Percentiles rank a stretch among this genome's conserved stretches.
These are phyloP conservation scores for Lates japonicus DNA, from an alignment of 2,797 vertebrate species.

Conservation along the genomic window DNA sequence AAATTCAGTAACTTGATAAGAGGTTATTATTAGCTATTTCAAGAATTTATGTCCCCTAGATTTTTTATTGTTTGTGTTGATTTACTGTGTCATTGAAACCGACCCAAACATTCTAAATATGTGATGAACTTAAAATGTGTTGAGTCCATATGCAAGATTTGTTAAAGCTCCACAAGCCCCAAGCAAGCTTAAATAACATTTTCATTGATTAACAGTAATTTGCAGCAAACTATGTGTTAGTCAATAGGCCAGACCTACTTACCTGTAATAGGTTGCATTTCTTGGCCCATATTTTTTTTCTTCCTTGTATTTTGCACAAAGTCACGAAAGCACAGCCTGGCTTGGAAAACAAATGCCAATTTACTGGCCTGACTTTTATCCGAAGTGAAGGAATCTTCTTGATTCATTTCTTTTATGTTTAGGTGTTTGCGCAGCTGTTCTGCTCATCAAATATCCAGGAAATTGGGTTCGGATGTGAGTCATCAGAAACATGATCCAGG, in stretches of 20 bases:
- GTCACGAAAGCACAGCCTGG: too few species aligned
- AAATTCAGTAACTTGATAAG: conserved; percentile 19
- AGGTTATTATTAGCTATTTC: not conserved
- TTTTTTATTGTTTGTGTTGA: not conserved
- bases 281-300: conserved; percentile 25
- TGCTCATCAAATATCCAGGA: conserved; percentile 57
- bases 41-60: not conserved
- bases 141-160: not conserved
- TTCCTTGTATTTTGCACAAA: conserved; percentile 18
- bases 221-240: too few species aligned
- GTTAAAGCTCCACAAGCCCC: conserved; percentile 5
- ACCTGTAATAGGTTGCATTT: conserved; percentile 31
- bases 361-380: conserved; percentile 40
- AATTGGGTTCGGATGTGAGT: conserved; percentile 56
- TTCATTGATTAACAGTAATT: too few species aligned
- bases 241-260: too few species aligned
- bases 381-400: conserved; percentile 2
- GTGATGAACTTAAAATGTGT: conserved; percentile 1
- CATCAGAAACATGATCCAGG: conserved; percentile 39
- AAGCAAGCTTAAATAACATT: too few species aligned
- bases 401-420: too few species aligned
- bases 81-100: not conserved
- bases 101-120: not conserved
- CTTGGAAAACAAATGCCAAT: conserved; percentile 43
- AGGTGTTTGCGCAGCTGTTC: conserved; percentile 34